Percentiles rank a stretch among this genome's conserved stretches.
Evolutionary conservation across 2,113 vertebrate species (phyloP).

Genomic region (Syrrhaptes paradoxus): DNA sequence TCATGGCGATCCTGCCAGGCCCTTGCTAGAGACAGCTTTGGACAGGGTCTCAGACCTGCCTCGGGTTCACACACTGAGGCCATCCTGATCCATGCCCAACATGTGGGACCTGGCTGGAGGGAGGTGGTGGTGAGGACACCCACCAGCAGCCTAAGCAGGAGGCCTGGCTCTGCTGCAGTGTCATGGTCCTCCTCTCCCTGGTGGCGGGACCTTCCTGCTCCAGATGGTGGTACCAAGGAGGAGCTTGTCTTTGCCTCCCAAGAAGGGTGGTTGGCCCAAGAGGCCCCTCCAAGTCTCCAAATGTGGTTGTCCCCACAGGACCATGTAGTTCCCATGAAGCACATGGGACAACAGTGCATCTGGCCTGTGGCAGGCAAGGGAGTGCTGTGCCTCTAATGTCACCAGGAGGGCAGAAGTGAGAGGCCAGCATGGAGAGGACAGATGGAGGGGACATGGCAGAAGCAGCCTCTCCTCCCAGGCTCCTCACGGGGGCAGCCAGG

Average conservation of each 20-base stretch:
- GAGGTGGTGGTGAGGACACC: not conserved
- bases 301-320: not conserved
- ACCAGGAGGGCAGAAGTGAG: not conserved
- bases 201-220: not conserved
- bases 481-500: not conserved
- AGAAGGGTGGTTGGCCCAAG: not conserved
- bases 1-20: not conserved
- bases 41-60: not conserved
- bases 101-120: not conserved
- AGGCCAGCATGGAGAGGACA: not conserved
- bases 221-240: not conserved
- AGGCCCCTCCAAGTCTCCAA: not conserved
- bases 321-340: not conserved
- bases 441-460: not conserved
- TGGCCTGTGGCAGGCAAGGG: not conserved
- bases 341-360: not conserved
- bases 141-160: not conserved
- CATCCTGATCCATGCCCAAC: not conserved
- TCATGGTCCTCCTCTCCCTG: not conserved
- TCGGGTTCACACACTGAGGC: not conserved
- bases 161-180: not conserved
- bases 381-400: not conserved
- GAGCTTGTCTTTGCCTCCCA: not conserved
- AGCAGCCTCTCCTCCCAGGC: not conserved
- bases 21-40: not conserved